phyloP scores from a whole-genome alignment of 2,888 invertebrate genomes.

The Diarsia rubi region DNA sequence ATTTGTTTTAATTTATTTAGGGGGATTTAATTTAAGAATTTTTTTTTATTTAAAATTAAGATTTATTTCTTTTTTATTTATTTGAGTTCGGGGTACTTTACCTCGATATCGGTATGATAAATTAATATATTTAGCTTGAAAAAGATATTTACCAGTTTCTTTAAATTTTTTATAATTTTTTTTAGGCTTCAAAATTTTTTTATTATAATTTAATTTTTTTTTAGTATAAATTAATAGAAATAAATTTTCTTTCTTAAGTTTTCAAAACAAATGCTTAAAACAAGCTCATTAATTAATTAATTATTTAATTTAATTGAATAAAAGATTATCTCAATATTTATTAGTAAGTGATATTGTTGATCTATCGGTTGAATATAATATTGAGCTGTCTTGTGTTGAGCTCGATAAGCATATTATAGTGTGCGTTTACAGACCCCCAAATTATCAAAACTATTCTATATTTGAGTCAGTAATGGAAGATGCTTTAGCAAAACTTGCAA shows the following conservation, averaged over 20 bases:
- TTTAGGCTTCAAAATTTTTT: conserved; percentile 89
- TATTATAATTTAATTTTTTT: conserved; percentile 82
- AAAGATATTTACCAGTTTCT: conserved; percentile 91
- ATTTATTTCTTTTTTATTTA: conserved; percentile 91
- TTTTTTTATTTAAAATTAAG: conserved; percentile 90
- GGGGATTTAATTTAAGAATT: conserved; percentile 84
- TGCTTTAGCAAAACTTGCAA: no score
- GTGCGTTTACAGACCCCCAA: no score
- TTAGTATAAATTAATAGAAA: conserved; percentile 92
- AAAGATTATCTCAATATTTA: conserved; percentile 90
- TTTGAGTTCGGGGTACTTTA: conserved; percentile 92
- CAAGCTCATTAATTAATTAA: conserved; percentile 92
- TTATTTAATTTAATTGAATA: conserved; percentile 79
- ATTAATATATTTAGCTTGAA: conserved; percentile 93
- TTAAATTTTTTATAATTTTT: conserved; percentile 92
- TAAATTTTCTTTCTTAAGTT: conserved; percentile 92
- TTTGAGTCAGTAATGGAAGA: no score
- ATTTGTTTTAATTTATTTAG: conserved; percentile 91
- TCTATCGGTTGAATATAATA: no score
- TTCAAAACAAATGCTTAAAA: conserved; percentile 93
- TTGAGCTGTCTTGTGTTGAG: no score
- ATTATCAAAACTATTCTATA: no score
- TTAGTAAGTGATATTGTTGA: no score
- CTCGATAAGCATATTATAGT: no score
- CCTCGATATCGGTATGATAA: conserved; percentile 95